phyloP scores from a whole-genome alignment of 2,888 invertebrate genomes.

The Cantharis lateralis region DNA sequence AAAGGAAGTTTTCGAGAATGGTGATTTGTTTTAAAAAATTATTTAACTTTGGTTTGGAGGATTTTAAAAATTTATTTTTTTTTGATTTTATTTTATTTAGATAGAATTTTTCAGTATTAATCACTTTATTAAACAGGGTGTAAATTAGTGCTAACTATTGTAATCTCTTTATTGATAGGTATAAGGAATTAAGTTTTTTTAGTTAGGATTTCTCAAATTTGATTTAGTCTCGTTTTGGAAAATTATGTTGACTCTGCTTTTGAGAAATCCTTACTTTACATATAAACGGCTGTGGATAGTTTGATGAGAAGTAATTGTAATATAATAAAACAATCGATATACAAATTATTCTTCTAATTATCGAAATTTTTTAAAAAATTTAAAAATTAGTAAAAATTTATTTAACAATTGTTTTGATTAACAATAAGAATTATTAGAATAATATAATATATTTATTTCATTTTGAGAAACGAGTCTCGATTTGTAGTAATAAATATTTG shows the following conservation, averaged over 20 bases:
- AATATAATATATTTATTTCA: background rate
- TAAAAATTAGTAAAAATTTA: conserved; percentile 5
- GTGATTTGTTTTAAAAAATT: background rate
- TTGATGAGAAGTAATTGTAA: conserved; percentile 28
- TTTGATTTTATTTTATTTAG: conserved; percentile 14
- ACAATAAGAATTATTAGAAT: background rate
- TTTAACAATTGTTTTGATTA: background rate
- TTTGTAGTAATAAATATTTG: conserved; percentile 2
- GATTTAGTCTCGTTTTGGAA: background rate
- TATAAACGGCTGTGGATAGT: conserved; percentile 40
- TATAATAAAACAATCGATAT: conserved; percentile 11
- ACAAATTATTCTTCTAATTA: conserved; percentile 25
- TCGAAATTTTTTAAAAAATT: conserved; percentile 3
- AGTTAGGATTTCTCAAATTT: conserved; percentile 19
- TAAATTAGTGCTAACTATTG: conserved; percentile 31
- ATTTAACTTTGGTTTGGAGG: background rate
- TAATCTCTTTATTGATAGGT: conserved; percentile 29
- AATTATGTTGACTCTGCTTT: background rate
- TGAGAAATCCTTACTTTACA: conserved; percentile 13
- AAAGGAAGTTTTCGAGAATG: background rate
- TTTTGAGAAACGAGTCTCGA: background rate
- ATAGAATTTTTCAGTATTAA: conserved; percentile 35
- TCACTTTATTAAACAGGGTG: conserved; percentile 37
- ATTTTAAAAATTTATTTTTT: conserved; percentile 3
- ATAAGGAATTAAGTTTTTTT: conserved; percentile 32